A percentile compares a stretch with the other conserved stretches of the same genome.
Conservation (phyloP, 2,888 invertebrate genomes). For the Cerastis leucographa region DNA sequence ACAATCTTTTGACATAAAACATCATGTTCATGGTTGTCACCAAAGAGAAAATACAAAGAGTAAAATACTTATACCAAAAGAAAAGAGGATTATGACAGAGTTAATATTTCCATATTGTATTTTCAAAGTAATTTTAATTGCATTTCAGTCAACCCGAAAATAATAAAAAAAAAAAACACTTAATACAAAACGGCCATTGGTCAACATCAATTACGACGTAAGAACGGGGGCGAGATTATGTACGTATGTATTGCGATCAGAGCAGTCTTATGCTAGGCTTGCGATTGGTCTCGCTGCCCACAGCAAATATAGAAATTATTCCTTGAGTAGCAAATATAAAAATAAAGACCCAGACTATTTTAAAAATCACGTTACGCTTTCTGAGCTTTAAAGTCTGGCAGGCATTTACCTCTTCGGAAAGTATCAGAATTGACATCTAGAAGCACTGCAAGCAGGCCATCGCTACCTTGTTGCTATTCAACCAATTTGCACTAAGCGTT, state of each 20-base stretch:
- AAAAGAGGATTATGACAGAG: neutral
- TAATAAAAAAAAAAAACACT: too few relatives aligned
- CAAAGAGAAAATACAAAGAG: neutral
- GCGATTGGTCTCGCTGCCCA: neutral
- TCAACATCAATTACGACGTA: neutral
- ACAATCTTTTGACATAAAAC: slow-evolving; percentile 13
- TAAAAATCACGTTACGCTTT: neutral
- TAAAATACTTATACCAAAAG: neutral
- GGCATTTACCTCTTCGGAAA: neutral
- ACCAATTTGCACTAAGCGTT: too few relatives aligned
- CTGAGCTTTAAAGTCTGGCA: neutral
- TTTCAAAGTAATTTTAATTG: neutral
- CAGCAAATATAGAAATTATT: neutral
- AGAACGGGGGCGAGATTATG: neutral
- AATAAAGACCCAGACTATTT: neutral
- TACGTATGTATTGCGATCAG: neutral
- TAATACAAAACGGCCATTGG: neutral
- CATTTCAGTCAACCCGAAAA: neutral
- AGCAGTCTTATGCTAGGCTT: neutral
- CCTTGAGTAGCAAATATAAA: neutral
- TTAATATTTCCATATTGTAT: neutral
- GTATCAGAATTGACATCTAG: neutral
- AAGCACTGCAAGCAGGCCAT: too few relatives aligned
- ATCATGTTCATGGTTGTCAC: neutral
- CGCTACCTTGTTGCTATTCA: too few relatives aligned